phyloP scores from a whole-genome alignment of 2,113 vertebrate species.

The Eudyptes chrysolophus region DNA sequence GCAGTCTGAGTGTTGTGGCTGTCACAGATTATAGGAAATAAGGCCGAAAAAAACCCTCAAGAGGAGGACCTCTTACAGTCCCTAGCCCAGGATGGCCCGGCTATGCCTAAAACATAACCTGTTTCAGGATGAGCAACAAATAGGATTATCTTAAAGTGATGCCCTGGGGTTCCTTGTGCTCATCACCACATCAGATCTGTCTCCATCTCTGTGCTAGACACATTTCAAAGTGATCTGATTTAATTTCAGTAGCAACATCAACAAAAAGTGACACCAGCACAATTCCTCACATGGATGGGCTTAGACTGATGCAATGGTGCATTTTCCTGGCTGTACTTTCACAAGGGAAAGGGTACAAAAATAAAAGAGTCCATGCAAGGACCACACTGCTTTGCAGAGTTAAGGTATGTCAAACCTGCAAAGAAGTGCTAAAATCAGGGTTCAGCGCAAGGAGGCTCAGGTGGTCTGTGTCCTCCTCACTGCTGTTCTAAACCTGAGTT shows the following conservation, averaged over 20 bases:
- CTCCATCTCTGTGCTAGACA: background rate
- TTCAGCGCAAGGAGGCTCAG: background rate
- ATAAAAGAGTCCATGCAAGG: background rate
- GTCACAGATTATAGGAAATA: background rate
- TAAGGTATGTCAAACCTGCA: background rate
- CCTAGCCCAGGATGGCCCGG: background rate
- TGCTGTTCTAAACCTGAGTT: background rate
- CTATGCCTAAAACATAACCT: background rate
- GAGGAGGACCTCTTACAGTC: background rate
- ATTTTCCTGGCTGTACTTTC: background rate
- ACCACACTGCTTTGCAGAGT: background rate
- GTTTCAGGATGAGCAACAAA: conserved; percentile 3
- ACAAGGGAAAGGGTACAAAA: background rate
- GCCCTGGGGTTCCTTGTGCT: background rate
- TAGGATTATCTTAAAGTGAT: background rate
- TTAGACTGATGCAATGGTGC: background rate
- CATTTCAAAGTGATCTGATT: background rate
- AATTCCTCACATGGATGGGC: background rate
- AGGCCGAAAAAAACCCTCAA: background rate
- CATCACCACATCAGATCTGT: background rate
- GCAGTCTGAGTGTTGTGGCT: background rate
- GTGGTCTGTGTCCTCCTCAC: background rate
- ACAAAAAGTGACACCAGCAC: background rate
- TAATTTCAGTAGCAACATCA: background rate
- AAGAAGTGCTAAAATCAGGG: background rate